Percentiles rank a stretch among this genome's conserved stretches.
phyloP scores from a whole-genome alignment of 1,140 invertebrate species.

The Rhynchophorus ferrugineus region DNA sequence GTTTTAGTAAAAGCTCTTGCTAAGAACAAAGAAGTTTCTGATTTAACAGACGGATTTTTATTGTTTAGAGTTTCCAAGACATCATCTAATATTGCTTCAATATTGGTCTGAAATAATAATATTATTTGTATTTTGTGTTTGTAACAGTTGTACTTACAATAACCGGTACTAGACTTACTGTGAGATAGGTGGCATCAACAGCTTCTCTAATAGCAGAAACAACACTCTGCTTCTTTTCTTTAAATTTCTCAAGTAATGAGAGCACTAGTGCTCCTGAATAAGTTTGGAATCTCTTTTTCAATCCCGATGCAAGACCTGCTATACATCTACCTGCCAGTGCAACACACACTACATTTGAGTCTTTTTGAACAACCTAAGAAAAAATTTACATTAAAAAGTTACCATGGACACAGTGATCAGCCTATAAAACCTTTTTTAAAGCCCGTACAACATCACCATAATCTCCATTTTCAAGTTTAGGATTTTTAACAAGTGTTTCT shows the following conservation, averaged over 20 bases:
- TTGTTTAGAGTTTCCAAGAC: constrained; percentile 76
- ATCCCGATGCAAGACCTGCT: constrained; percentile 70
- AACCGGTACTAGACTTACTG: constrained; percentile 43
- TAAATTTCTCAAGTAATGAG: constrained; percentile 89
- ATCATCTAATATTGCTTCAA: constrained; percentile 86
- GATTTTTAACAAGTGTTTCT: constrained; percentile 68
- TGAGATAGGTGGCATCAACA: constrained; percentile 82
- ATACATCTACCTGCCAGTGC: constrained; percentile 80
- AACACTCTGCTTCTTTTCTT: constrained; percentile 93
- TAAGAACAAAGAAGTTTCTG: constrained; percentile 86
- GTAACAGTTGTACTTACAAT: constrained; percentile 9
- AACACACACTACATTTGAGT: constrained; percentile 92
- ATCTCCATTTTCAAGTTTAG: constrained; percentile 84
- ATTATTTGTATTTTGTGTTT: neutral
- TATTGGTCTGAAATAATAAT: constrained; percentile 55
- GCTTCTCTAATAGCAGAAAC: constrained; percentile 79
- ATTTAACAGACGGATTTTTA: constrained; percentile 92
- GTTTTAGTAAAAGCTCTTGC: constrained; percentile 74
- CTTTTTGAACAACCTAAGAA: constrained; percentile 75
- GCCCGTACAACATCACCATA: constrained; percentile 84
- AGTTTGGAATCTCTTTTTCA: constrained; percentile 80
- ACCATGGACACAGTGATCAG: neutral
- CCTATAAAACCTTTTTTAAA: constrained; percentile 83
- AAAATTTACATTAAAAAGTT: constrained; percentile 8
- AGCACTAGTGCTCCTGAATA: constrained; percentile 77